These are phyloP conservation scores for Sinotaia quadrata DNA, from an alignment of 2,888 invertebrate species.

Conservation along the genomic window DNA sequence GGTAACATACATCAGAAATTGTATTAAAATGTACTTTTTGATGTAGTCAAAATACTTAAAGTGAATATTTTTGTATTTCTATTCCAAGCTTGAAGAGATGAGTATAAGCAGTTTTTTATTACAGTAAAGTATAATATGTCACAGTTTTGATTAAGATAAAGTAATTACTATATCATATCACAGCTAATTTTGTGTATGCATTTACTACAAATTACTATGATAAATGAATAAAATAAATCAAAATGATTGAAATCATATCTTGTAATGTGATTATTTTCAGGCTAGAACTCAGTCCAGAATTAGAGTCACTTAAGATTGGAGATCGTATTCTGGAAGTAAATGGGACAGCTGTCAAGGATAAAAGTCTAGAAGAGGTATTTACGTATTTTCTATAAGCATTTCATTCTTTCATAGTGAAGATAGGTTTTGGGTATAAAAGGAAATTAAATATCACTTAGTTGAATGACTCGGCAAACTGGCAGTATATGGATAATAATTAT, in stretches of 20 bases:
- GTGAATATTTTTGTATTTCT: too few relatives aligned
- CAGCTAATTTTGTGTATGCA: neutral
- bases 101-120: neutral
- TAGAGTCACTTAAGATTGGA: constrained; percentile 90
- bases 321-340: constrained; percentile 94
- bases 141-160: neutral
- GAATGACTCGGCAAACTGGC: too few relatives aligned
- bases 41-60: too few relatives aligned
- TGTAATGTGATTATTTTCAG: constrained; percentile 36
- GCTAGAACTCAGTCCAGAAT: constrained; percentile 76
- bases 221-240: neutral
- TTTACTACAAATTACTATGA: neutral
- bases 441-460: too few relatives aligned
- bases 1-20: too few relatives aligned
- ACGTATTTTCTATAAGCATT: too few relatives aligned
- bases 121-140: neutral
- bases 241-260: neutral
- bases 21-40: too few relatives aligned
- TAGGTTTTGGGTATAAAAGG: too few relatives aligned
- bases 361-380: constrained; percentile 86
- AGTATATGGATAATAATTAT: too few relatives aligned
- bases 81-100: too few relatives aligned
- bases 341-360: constrained; percentile 87
- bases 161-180: neutral
- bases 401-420: too few relatives aligned